Percentiles rank a stretch among this genome's conserved stretches.
phyloP scores from a whole-genome alignment of 1,140 invertebrate species.

The Drosophila micromelanica region DNA sequence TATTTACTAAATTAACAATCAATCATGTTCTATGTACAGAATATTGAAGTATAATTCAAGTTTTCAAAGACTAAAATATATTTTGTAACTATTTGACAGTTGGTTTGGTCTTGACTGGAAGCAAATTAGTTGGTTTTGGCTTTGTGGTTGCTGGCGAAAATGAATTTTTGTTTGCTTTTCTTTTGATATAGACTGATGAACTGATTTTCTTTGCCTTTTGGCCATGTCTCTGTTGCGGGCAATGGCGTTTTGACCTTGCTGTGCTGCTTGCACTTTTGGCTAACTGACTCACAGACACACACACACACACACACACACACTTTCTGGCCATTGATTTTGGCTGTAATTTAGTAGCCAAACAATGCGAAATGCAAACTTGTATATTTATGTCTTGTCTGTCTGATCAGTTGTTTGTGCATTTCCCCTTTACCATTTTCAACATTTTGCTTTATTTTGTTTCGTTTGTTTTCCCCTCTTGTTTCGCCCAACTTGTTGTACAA shows the following conservation, averaged over 20 bases:
- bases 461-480: constrained; percentile 23
- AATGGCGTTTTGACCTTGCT: constrained; percentile 61
- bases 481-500: constrained; percentile 53
- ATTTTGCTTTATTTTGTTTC: constrained; percentile 10
- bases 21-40: too few relatives aligned
- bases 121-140: constrained; percentile 52
- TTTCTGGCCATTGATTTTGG: constrained; percentile 71
- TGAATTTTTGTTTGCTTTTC: constrained; percentile 29
- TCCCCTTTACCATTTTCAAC: background rate
- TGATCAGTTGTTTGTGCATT: constrained; percentile 13
- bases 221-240: constrained; percentile 34
- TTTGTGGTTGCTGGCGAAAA: constrained; percentile 36
- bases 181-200: constrained; percentile 12
- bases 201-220: constrained; percentile 31
- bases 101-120: constrained; percentile 26
- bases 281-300: constrained; percentile 17
- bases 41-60: too few relatives aligned
- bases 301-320: background rate
- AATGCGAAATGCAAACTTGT: constrained; percentile 56
- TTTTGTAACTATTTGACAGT: background rate
- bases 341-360: constrained; percentile 55
- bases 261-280: constrained; percentile 17
- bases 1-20: too few relatives aligned
- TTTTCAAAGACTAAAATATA: background rate
- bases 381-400: constrained; percentile 51